Conservation (phyloP, 2,113 vertebrate species). For the Megaceryle maxima region DNA sequence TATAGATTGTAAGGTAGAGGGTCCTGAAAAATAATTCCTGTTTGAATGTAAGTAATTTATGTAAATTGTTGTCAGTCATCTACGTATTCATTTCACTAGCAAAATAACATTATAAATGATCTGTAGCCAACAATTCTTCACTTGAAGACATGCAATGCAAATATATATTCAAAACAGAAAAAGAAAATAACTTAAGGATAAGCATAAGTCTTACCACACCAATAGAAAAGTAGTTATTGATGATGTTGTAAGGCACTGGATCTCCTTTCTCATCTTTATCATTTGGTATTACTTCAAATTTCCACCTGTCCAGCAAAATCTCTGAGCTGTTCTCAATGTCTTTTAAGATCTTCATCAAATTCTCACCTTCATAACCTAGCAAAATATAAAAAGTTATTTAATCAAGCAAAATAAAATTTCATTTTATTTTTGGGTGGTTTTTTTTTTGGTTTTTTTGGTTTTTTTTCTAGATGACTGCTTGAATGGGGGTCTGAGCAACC, state of each 20-base stretch:
- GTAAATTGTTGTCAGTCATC: conserved; percentile 56
- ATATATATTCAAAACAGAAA: conserved; percentile 28
- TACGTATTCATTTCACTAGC: conserved; percentile 41
- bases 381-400: background rate
- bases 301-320: conserved; percentile 83
- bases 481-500: background rate
- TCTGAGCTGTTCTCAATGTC: conserved; percentile 94
- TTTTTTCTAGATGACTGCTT: background rate
- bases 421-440: background rate
- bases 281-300: conserved; percentile 82
- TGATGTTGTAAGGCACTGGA: conserved; percentile 93
- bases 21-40: conserved; percentile 45
- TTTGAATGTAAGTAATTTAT: conserved; percentile 54
- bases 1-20: conserved; percentile 34
- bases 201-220: conserved; percentile 82
- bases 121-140: conserved; percentile 25
- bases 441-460: background rate
- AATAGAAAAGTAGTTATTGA: conserved; percentile 98
- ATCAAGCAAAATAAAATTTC: background rate
- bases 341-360: conserved; percentile 89
- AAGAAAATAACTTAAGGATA: conserved; percentile 5
- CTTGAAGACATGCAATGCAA: background rate
- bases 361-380: conserved; percentile 96
- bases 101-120: conserved; percentile 35
- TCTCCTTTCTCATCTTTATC: conserved; percentile 93